Percentiles rank a stretch among this genome's conserved stretches.
Conservation (phyloP, 2,113 vertebrate genomes). For the Formicarius rufipectus region DNA sequence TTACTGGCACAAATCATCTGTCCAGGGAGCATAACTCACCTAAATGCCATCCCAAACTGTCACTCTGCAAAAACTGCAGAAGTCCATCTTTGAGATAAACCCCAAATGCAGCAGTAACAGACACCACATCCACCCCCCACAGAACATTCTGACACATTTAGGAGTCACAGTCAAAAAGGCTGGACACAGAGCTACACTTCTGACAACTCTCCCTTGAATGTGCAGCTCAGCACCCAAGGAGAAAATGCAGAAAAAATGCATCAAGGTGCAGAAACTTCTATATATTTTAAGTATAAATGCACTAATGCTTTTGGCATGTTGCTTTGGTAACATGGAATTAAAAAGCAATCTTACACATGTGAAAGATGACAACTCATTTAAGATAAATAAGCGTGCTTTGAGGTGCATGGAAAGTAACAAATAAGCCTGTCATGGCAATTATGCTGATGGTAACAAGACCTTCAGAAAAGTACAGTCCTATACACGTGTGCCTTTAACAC, state of each 20-base stretch:
- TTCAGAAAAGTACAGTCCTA: not conserved
- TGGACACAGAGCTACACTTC: not conserved
- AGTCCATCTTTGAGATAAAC: not conserved
- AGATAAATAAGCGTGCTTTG: not conserved
- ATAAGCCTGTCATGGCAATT: not conserved
- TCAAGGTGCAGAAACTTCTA: not conserved
- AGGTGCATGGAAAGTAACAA: not conserved
- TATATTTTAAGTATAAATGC: not conserved
- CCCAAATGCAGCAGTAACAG: accelerated
- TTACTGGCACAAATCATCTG: not conserved
- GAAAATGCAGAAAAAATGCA: not conserved
- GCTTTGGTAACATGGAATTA: not conserved
- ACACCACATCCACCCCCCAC: not conserved
- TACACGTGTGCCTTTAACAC: not conserved
- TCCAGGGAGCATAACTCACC: not conserved
- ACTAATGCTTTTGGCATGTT: accelerated
- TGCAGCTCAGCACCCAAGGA: not conserved
- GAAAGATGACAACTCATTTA: not conserved
- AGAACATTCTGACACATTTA: not conserved
- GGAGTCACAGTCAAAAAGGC: not conserved
- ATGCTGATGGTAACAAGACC: not conserved
- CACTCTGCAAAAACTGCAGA: not conserved
- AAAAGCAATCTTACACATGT: not conserved
- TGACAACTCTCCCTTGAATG: not conserved
- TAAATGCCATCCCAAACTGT: not conserved